Evolutionary conservation across 2,113 vertebrate species (phyloP).

Genomic region (Myotis yumanensis): DNA sequence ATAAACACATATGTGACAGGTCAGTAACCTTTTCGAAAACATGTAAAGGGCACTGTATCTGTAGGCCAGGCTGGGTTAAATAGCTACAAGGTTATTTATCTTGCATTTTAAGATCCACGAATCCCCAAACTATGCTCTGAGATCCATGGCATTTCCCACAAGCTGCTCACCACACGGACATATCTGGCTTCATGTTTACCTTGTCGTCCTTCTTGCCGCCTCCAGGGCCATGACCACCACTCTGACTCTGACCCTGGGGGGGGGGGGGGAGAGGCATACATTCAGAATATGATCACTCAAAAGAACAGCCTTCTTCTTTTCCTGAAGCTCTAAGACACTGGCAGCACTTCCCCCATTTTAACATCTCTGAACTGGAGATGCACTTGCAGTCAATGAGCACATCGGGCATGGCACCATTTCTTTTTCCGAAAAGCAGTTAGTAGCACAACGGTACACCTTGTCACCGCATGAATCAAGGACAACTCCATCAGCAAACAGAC

Average conservation of each 20-base stretch:
- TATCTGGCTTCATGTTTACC: constrained; percentile 81
- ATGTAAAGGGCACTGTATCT: background rate
- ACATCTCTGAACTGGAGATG: background rate
- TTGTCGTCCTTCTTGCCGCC: constrained; percentile 99
- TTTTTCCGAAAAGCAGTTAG: background rate
- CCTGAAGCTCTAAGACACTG: background rate
- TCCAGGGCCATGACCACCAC: constrained; percentile 95
- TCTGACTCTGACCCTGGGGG: constrained; percentile 95
- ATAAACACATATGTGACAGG: background rate
- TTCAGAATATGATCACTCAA: background rate
- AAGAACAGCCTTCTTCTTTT: background rate
- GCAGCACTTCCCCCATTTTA: background rate
- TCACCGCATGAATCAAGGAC: background rate
- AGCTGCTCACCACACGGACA: background rate
- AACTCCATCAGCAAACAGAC: background rate
- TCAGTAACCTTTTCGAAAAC: background rate
- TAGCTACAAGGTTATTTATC: background rate
- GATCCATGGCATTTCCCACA: background rate
- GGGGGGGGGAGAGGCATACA: background rate
- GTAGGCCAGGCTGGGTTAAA: background rate
- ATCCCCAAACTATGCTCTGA: background rate
- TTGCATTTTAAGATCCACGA: background rate
- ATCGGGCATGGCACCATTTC: background rate
- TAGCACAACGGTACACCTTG: background rate
- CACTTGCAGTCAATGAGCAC: background rate